Evolutionary conservation across 2,888 invertebrate genomes (phyloP), one percentile per base, ranked within the genome.

Genomic region (Tenthredo distinguenda): DNA sequence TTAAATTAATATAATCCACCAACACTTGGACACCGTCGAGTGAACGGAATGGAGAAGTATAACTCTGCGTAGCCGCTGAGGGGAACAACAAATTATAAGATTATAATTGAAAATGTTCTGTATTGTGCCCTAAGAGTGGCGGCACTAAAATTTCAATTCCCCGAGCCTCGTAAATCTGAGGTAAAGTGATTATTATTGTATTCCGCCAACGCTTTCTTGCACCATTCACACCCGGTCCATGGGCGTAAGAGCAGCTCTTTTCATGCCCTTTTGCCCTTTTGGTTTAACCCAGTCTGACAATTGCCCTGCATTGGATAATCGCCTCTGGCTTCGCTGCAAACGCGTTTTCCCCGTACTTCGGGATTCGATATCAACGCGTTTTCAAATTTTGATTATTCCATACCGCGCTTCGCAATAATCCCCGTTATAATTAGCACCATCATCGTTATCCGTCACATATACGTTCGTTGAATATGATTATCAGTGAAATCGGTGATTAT

Each of bases 151-250:
- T 93, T 93, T 92, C 92, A 93, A 93, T 93, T 92, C 92, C 90
- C 91, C 90, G 89, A 89, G 89, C 89, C 92, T 92, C 92, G 92
- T 92, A 93, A 93, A 92, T 92, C 92, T 91, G 91, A 91, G 90
- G 90, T 90, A 90, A 91, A 92, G 92, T 92, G 92, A 93, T 92
- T 93, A 93, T 92, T 92, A 93, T 92, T 92, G 92, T 93, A 92
- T 92, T 92, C 91, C 91, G 88, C 89, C 89, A 90, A 88, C 89
- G 91, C 89, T 90, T 92, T 92, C 91, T 91, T 90, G 90, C 89
- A 90, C 90, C 90, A 92, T 91, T 92, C 90, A 89, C 90, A 90
- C 91, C 89, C 88, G 88, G 85, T 65, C 79, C 85, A 89, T 89
- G 90, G 90, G 89, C 90, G 90, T 91, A 91, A 90, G 68, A 65